These are phyloP conservation scores for Protomyctophum bolini DNA, from an alignment of 2,113 vertebrate species.

Conservation along the genomic window DNA sequence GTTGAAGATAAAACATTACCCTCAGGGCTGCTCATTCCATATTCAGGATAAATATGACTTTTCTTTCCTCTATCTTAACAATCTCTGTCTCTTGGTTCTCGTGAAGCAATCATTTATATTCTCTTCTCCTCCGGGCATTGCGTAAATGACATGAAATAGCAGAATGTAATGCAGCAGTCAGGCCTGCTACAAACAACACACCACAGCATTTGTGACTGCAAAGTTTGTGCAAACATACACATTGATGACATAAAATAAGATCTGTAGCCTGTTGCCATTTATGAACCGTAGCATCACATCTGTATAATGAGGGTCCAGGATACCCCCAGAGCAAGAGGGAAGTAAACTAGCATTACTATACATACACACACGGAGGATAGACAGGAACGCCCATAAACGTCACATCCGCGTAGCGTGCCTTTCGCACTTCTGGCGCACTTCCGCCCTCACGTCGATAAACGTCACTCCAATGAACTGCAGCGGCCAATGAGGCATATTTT, in stretches of 20 bases:
- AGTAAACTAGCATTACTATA: no score
- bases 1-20: conserved; percentile 34
- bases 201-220: not conserved
- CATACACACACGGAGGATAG: no score
- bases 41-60: conserved; percentile 22
- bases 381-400: no score
- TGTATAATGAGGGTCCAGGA: no score
- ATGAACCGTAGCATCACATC: not conserved
- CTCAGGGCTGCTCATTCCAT: conserved; percentile 36
- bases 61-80: conserved; percentile 31
- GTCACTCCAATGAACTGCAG: no score
- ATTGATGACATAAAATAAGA: not conserved
- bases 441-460: no score
- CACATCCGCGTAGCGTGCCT: no score
- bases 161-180: conserved; percentile 25
- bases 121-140: conserved; percentile 30
- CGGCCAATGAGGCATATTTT: no score
- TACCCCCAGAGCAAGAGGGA: no score
- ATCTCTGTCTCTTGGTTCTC: conserved; percentile 47
- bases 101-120: conserved; percentile 34
- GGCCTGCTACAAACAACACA: conserved; percentile 11
- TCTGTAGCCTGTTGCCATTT: not conserved
- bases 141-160: conserved; percentile 46
- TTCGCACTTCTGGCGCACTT: no score
- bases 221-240: not conserved